A percentile compares a stretch with the other conserved stretches of the same genome.
Conservation (phyloP, 2,113 vertebrate species). For the Mormoops blainvillei region DNA sequence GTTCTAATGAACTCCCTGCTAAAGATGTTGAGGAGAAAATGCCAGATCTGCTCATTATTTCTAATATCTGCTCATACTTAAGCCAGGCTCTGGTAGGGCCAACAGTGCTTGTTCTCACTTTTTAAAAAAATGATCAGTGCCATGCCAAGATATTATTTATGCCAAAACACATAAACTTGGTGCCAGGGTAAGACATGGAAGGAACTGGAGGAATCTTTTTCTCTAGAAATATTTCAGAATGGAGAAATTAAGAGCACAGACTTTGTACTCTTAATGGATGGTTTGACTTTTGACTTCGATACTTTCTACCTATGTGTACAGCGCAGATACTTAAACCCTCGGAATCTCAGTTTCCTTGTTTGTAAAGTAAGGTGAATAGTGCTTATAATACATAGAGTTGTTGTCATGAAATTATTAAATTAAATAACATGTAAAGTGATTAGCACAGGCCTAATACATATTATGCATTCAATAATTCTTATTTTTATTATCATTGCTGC, state of each 20-base stretch:
- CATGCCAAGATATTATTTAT: conserved; percentile 41
- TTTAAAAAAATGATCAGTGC: conserved; percentile 1
- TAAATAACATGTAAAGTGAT: background rate
- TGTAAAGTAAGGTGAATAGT: background rate
- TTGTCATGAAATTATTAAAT: background rate
- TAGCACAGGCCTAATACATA: background rate
- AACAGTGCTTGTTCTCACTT: background rate
- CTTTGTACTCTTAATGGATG: background rate
- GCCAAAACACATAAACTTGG: background rate
- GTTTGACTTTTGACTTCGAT: background rate
- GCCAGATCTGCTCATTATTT: conserved; percentile 14
- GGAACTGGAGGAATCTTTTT: background rate
- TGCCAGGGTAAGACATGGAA: background rate
- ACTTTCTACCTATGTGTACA: background rate
- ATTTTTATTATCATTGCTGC: background rate
- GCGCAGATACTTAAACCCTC: background rate
- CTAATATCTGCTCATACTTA: conserved; percentile 15
- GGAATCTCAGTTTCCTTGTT: background rate
- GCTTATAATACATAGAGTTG: background rate
- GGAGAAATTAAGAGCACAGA: background rate
- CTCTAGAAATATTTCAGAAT: conserved; percentile 26
- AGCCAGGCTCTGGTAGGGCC: background rate
- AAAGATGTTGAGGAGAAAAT: conserved; percentile 28
- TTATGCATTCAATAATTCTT: background rate
- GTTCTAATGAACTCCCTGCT: conserved; percentile 2